A percentile compares a stretch with the other conserved stretches of the same genome.
Conservation (phyloP, 1,140 invertebrate genomes). For the Cecropterus lyciades region DNA sequence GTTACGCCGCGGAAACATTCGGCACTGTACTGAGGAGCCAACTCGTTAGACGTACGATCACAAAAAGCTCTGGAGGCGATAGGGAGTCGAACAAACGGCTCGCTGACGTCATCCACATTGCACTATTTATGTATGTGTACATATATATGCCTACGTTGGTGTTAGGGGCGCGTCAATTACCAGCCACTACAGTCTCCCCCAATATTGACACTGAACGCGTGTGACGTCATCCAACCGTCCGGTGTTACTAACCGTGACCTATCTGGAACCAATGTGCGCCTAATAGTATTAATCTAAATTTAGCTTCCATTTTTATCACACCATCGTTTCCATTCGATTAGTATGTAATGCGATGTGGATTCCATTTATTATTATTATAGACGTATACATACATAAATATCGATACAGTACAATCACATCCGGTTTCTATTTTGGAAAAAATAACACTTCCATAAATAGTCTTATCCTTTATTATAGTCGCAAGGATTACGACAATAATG, state of each 20-base stretch:
- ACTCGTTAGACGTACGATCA: slow-evolving; percentile 3
- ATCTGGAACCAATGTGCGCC: not conserved
- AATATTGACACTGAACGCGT: slow-evolving; percentile 15
- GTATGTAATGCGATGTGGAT: too few relatives aligned
- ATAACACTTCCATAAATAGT: too few relatives aligned
- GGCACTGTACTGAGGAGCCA: not conserved
- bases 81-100: slow-evolving; percentile 3
- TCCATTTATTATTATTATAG: too few relatives aligned
- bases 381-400: too few relatives aligned
- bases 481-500: too few relatives aligned
- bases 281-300: slow-evolving; percentile 11
- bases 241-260: slow-evolving; percentile 24
- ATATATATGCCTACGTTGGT: not conserved
- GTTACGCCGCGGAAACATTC: slow-evolving; percentile 10
- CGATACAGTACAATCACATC: too few relatives aligned
- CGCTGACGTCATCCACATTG: slow-evolving; percentile 23
- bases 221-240: slow-evolving; percentile 6
- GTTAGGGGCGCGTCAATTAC: slow-evolving; percentile 23
- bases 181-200: slow-evolving; percentile 11
- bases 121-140: slow-evolving; percentile 8
- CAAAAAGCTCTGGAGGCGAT: slow-evolving; percentile 17
- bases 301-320: slow-evolving; percentile 1
- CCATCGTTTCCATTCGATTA: too few relatives aligned
- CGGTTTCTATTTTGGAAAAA: too few relatives aligned
- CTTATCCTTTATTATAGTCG: too few relatives aligned